A percentile compares a stretch with the other conserved stretches of the same genome.
phyloP scores from a whole-genome alignment of 2,888 invertebrate species.

The Agelastica alni region DNA sequence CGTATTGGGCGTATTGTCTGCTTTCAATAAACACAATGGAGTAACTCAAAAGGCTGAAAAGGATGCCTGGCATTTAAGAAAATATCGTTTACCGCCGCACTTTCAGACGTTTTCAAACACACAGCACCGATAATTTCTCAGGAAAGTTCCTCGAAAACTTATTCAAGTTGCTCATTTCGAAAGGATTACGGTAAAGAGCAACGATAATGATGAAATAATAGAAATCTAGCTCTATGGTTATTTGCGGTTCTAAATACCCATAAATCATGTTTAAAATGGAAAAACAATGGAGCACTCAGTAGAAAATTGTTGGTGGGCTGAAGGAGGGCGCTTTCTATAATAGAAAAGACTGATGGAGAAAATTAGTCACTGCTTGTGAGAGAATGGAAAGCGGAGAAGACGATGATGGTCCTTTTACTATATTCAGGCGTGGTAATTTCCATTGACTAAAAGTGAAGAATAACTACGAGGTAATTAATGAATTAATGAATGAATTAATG shows the following conservation, averaged over 20 bases:
- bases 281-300: constrained; percentile 24
- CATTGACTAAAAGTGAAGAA: too few species aligned
- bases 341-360: constrained; percentile 10
- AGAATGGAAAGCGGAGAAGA: not conserved
- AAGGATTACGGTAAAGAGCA: constrained; percentile 20
- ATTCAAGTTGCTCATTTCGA: constrained; percentile 14
- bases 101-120: too few species aligned
- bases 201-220: constrained; percentile 23
- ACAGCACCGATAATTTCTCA: not conserved
- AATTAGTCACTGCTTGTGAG: constrained; percentile 16
- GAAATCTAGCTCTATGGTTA: constrained; percentile 13
- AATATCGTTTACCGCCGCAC: constrained; percentile 3
- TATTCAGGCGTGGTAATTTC: too few species aligned
- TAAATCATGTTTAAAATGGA: constrained; percentile 22
- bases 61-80: not conserved
- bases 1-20: not conserved
- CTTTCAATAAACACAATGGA: not conserved
- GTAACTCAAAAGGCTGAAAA: not conserved
- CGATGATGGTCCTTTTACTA: too few species aligned
- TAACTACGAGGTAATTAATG: too few species aligned
- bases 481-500: too few species aligned
- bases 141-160: constrained; percentile 9
- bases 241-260: constrained; percentile 20
- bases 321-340: constrained; percentile 10
- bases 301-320: constrained; percentile 10